phyloP scores from a whole-genome alignment of 2,113 vertebrate species.

The Gavialis gangeticus region DNA sequence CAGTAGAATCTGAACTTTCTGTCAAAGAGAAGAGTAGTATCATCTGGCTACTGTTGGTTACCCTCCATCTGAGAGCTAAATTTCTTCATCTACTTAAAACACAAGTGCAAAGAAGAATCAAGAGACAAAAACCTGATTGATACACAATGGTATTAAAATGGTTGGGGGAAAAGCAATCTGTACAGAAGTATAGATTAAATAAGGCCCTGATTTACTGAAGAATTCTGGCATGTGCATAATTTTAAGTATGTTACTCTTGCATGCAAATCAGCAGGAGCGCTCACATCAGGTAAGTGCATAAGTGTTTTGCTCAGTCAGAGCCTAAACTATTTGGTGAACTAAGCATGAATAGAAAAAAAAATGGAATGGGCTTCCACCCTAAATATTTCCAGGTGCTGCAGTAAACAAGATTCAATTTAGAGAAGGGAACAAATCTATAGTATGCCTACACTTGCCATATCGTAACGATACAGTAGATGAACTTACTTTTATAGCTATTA shows the following conservation, averaged over 20 bases:
- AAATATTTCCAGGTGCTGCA: not conserved
- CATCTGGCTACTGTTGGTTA: not conserved
- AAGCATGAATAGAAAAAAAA: not conserved
- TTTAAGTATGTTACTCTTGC: not conserved
- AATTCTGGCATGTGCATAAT: not conserved
- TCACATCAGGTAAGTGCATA: not conserved
- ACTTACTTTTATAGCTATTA: not conserved
- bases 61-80: not conserved
- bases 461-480: not conserved
- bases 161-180: not conserved
- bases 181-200: not conserved
- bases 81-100: not conserved
- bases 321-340: not conserved
- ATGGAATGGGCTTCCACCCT: not conserved
- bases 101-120: not conserved
- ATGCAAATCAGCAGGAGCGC: not conserved
- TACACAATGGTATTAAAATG: not conserved
- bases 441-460: not conserved
- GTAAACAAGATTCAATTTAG: not conserved
- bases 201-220: not conserved
- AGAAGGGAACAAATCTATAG: not conserved
- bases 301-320: not conserved
- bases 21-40: not conserved
- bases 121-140: not conserved
- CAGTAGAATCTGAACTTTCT: not conserved